Percentiles rank a stretch among this genome's conserved stretches.
Evolutionary conservation across 2,797 vertebrate species (phyloP).

Genomic region (Arnoldichthys spilopterus): DNA sequence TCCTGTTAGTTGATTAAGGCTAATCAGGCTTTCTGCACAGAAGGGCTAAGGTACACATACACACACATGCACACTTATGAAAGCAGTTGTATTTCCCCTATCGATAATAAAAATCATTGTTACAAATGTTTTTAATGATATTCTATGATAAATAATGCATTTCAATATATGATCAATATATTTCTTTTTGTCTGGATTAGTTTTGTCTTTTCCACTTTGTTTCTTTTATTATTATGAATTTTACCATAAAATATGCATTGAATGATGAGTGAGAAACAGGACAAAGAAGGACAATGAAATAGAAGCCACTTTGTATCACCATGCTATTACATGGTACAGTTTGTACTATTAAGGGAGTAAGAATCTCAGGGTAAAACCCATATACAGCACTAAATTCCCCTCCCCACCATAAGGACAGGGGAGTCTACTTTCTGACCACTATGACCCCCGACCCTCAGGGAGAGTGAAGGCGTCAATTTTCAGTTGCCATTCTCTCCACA

Average conservation of each 20-base stretch:
- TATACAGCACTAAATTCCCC: not conserved
- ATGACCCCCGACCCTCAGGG: constrained; percentile 5
- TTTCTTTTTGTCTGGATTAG: not conserved
- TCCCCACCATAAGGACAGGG: not conserved
- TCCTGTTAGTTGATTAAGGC: constrained; percentile 55
- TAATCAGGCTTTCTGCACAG: constrained; percentile 37
- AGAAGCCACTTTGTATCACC: not conserved
- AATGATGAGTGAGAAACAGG: not conserved
- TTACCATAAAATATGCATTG: not conserved
- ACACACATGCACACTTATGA: not conserved
- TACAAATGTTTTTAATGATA: no score
- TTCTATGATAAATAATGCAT: not conserved
- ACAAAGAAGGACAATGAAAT: not conserved
- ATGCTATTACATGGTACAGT: no score
- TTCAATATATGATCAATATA: not conserved
- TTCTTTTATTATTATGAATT: not conserved
- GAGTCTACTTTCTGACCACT: not conserved
- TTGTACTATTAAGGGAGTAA: constrained; percentile 4
- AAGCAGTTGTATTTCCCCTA: not conserved
- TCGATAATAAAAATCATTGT: not conserved
- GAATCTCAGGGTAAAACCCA: not conserved
- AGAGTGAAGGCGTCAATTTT: constrained; percentile 6
- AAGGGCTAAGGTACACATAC: not conserved
- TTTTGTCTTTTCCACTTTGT: not conserved
- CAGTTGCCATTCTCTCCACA: not conserved